Percentiles rank a stretch among this genome's conserved stretches.
Conservation (phyloP, 2,113 vertebrate genomes). For the Tinamus guttatus region DNA sequence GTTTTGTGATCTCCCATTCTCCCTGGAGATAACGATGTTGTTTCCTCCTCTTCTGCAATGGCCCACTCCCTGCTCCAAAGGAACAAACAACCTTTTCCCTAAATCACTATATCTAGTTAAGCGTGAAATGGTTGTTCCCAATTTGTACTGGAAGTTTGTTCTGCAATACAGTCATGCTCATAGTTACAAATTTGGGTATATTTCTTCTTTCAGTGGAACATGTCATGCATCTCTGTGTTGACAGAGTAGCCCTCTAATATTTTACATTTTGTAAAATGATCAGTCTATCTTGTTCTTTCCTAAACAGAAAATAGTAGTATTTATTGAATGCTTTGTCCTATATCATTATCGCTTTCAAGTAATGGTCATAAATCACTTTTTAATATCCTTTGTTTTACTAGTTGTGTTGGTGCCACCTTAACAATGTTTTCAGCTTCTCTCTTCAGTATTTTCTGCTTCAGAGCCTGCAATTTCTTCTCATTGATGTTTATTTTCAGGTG, state of each 20-base stretch:
- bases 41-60: background rate
- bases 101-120: background rate
- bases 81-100: accelerated
- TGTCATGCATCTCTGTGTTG: background rate
- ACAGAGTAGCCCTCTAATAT: background rate
- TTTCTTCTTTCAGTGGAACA: background rate
- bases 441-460: background rate
- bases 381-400: background rate
- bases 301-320: background rate
- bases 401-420: background rate
- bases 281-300: background rate
- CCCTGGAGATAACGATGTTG: background rate
- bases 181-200: background rate
- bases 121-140: background rate
- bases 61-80: accelerated
- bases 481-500: background rate
- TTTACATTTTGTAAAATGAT: background rate
- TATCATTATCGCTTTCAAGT: background rate
- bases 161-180: background rate
- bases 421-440: background rate
- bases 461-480: background rate
- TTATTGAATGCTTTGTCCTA: constrained; percentile 18
- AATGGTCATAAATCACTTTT: background rate
- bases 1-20: background rate
- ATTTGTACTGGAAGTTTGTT: background rate